phyloP scores from a whole-genome alignment of 2,888 invertebrate species.

The Drosophila bunnanda region DNA sequence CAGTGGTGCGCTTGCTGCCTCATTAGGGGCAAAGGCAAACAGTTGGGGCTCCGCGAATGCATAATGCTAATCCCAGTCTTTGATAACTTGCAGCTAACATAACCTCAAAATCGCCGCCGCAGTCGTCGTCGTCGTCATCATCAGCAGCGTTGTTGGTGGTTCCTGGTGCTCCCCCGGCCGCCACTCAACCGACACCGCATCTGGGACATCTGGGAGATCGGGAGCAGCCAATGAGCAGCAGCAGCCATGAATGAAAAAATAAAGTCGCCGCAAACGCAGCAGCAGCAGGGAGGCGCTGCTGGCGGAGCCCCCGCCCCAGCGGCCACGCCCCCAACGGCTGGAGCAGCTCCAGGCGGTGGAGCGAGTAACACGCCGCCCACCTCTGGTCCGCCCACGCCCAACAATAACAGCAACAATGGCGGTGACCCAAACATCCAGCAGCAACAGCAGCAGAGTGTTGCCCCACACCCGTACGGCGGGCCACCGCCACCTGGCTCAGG shows the following conservation, averaged over 20 bases:
- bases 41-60: slow-evolving; percentile 19
- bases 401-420: slow-evolving; percentile 80
- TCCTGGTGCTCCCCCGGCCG: slow-evolving; percentile 62
- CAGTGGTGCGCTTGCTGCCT: slow-evolving; percentile 32
- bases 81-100: slow-evolving; percentile 77
- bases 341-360: slow-evolving; percentile 52
- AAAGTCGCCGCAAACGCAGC: slow-evolving; percentile 84
- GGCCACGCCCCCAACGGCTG: slow-evolving; percentile 47
- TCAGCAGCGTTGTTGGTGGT: slow-evolving; percentile 70
- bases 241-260: slow-evolving; percentile 83
- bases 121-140: slow-evolving; percentile 78
- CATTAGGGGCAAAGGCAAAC: slow-evolving; percentile 14
- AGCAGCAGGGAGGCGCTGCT: slow-evolving; percentile 72
- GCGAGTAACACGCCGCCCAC: slow-evolving; percentile 69
- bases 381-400: slow-evolving; percentile 74
- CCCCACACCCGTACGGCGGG: slow-evolving; percentile 80
- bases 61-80: slow-evolving; percentile 54
- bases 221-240: slow-evolving; percentile 60
- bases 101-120: slow-evolving; percentile 83
- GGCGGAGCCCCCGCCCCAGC: slow-evolving; percentile 38
- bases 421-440: slow-evolving; percentile 76
- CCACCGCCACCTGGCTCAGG: slow-evolving; percentile 73
- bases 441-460: slow-evolving; percentile 39
- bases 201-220: slow-evolving; percentile 64
- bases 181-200: slow-evolving; percentile 48